Base-by-base conservation (phyloP, 2,888 invertebrate genomes). In the Watsonalla cultraria region DNA sequence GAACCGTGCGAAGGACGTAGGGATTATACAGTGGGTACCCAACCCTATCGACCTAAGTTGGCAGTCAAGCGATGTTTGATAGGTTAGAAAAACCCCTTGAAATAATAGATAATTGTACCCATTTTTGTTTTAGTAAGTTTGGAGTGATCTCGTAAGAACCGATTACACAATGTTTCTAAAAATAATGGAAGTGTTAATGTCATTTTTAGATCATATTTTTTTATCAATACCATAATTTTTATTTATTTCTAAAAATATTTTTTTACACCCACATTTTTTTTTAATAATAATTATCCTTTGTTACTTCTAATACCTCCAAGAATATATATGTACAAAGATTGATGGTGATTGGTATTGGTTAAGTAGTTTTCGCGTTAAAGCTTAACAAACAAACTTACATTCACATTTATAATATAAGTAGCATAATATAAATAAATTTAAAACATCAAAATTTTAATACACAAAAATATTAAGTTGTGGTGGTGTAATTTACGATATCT, bases 1-100 rank as follows among this genome's bases (percentile, higher is more conserved):
- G 66, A 62, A 60, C 63, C 66, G 68, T 68, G 73, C 65, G 67
- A 68, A 72, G 74, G 70, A 70, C 74, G 70, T 62, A 62, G 65
- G 75, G 70, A 74, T n/a, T 74, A 74, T 71, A 66, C 71, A 56
- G 64, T 65, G 65, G 59, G 63, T 65, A 61, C 59, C 63, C 68
- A 55, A 62, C 65, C 61, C 66, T 64, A 67, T 68, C 66, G 67
- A 64, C 61, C 61, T 56, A 60, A 65, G 60, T 58, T 62, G 61
- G 62, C 69, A 64, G 68, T 61, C 62, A 62, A 70, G 66, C 59
- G 65, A 59, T 66, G 68, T 62, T 68, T 72, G 71, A 72, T 72
- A 72, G 59, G 59, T 60, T 66, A 64, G 66, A 65, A 64, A 66
- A 58, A 55, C 56, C 57, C 51, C 54, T 47, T 66, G 60, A 69